These are phyloP conservation scores for Acanthisitta chloris DNA, from an alignment of 2,113 vertebrate species.

Conservation along the genomic window DNA sequence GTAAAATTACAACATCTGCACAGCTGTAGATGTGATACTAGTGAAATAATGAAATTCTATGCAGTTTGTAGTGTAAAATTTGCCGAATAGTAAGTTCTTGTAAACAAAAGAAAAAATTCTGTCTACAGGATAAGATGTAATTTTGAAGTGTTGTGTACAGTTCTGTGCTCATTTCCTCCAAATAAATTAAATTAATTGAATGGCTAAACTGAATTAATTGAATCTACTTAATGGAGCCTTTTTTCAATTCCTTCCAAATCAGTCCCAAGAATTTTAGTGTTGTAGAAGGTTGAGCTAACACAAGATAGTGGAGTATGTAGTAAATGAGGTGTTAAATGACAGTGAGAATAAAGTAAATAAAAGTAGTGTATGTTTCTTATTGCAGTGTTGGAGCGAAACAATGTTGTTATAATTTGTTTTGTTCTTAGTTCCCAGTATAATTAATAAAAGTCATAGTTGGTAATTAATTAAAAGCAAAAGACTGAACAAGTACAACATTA, in stretches of 20 bases:
- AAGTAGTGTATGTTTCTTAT: background rate
- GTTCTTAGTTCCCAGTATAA: background rate
- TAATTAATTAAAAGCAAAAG: background rate
- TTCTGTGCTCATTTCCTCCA: background rate
- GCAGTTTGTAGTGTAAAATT: background rate
- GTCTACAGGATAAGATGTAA: background rate
- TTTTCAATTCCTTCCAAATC: background rate
- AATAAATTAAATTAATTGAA: background rate
- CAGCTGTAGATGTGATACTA: background rate
- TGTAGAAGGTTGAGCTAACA: background rate
- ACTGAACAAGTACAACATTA: background rate
- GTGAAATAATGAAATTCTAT: background rate
- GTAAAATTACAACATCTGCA: background rate
- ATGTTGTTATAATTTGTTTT: background rate
- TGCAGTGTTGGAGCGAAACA: background rate
- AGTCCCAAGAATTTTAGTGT: background rate
- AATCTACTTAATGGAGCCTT: background rate
- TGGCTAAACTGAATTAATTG: background rate
- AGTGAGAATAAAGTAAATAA: background rate
- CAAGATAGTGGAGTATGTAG: background rate
- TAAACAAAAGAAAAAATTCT: background rate
- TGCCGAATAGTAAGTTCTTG: background rate
- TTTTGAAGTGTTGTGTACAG: background rate
- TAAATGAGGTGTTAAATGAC: background rate
- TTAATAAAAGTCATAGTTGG: background rate